phyloP scores from a whole-genome alignment of 2,797 vertebrate genomes.

The Malacoctenus gilli region DNA sequence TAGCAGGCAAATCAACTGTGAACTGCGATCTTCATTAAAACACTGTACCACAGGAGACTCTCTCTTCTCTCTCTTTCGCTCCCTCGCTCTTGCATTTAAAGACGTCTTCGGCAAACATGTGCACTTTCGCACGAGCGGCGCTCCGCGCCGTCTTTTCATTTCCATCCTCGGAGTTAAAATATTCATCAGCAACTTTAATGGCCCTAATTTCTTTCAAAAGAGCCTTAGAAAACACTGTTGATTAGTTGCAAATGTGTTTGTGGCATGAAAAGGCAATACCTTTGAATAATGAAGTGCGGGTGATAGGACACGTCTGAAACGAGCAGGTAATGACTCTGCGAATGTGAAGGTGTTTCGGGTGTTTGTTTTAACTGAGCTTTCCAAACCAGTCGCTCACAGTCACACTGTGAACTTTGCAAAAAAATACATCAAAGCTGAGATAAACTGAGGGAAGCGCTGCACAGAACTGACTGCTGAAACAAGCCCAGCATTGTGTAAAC shows the following conservation, averaged over 20 bases:
- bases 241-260: constrained; percentile 58
- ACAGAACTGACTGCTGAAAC: neutral
- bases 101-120: too few species aligned
- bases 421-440: constrained; percentile 1
- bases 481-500: too few species aligned
- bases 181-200: constrained; percentile 66
- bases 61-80: neutral
- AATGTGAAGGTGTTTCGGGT: constrained; percentile 4
- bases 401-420: neutral
- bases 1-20: constrained; percentile 57
- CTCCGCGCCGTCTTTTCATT: constrained; percentile 39
- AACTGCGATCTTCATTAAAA: constrained; percentile 59
- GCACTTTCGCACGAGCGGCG: too few species aligned
- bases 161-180: constrained; percentile 54
- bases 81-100: too few species aligned
- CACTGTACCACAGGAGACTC: constrained; percentile 9
- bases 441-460: neutral
- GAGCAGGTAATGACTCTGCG: constrained; percentile 24
- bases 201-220: constrained; percentile 64
- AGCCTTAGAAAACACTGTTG: constrained; percentile 48
- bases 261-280: constrained; percentile 31
- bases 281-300: constrained; percentile 59
- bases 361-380: neutral
- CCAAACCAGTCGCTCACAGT: neutral
- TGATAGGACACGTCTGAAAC: constrained; percentile 25